These are phyloP conservation scores for Papilio machaon DNA, from an alignment of 1,140 invertebrate genomes.

Conservation along the genomic window DNA sequence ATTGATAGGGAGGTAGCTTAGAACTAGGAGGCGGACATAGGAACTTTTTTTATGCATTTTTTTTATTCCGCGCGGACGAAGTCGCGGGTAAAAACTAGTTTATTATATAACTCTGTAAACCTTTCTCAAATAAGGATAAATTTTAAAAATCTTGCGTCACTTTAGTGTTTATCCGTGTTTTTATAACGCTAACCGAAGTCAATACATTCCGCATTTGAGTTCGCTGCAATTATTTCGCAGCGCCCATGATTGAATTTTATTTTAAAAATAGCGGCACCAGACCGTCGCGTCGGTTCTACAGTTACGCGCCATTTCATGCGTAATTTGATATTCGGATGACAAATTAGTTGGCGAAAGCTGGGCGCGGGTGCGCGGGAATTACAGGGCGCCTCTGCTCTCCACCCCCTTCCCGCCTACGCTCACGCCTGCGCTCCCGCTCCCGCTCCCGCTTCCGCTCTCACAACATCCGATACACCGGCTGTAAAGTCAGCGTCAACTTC, in stretches of 20 bases:
- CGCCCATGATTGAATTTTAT: constrained; percentile 73
- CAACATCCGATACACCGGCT: constrained; percentile 32
- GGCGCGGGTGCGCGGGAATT: constrained; percentile 66
- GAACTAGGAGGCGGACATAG: too few species aligned
- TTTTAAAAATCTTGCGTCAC: background rate
- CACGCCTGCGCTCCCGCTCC: constrained; percentile 36
- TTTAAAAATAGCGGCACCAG: constrained; percentile 68
- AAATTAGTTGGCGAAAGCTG: constrained; percentile 73
- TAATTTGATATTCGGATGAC: constrained; percentile 81
- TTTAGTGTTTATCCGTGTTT: background rate
- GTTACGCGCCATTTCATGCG: constrained; percentile 76
- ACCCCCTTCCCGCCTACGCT: constrained; percentile 37
- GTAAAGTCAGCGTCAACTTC: constrained; percentile 31
- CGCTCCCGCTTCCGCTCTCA: constrained; percentile 35
- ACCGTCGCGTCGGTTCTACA: constrained; percentile 62
- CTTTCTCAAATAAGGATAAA: background rate
- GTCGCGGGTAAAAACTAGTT: too few species aligned
- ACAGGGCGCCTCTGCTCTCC: constrained; percentile 55
- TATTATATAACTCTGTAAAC: too few species aligned
- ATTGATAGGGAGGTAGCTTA: too few species aligned
- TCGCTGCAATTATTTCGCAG: constrained; percentile 65
- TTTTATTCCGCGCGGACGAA: too few species aligned
- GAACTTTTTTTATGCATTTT: too few species aligned
- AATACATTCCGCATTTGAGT: constrained; percentile 43
- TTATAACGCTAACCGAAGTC: background rate